A percentile compares a stretch with the other conserved stretches of the same genome.
phyloP scores from a whole-genome alignment of 1,140 invertebrate species.

The Pemphigus obesinymphae region DNA sequence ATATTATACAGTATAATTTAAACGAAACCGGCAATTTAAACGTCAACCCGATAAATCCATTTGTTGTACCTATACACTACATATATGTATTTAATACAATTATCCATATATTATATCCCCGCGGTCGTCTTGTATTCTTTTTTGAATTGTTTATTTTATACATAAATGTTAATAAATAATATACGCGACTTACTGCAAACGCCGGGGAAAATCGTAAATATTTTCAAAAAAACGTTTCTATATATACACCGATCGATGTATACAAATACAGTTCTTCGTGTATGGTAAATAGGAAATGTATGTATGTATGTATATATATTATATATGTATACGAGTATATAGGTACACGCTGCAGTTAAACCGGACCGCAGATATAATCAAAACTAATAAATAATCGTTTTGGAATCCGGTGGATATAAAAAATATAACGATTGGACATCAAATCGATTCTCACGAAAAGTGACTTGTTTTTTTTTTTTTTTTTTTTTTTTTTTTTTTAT shows the following conservation, averaged over 20 bases:
- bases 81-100: neutral
- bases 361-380: conserved; percentile 8
- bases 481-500: neutral
- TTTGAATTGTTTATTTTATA: neutral
- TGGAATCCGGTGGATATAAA: neutral
- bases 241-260: neutral
- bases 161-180: too few relatives aligned
- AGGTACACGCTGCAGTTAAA: neutral
- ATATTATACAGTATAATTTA: neutral
- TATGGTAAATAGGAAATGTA: neutral
- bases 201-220: too few relatives aligned
- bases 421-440: neutral
- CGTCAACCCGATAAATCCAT: neutral
- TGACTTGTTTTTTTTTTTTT: neutral
- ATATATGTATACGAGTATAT: neutral
- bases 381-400: conserved; percentile 37
- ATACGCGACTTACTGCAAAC: too few relatives aligned
- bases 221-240: too few relatives aligned
- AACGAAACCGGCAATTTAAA: neutral
- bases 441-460: conserved; percentile 13
- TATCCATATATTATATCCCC: neutral
- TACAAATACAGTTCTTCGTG: neutral
- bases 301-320: neutral
- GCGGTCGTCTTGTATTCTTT: neutral
- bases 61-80: neutral